Evolutionary conservation across 2,113 vertebrate genomes (phyloP).

Genomic region (Protobothrops flavoviridis): DNA sequence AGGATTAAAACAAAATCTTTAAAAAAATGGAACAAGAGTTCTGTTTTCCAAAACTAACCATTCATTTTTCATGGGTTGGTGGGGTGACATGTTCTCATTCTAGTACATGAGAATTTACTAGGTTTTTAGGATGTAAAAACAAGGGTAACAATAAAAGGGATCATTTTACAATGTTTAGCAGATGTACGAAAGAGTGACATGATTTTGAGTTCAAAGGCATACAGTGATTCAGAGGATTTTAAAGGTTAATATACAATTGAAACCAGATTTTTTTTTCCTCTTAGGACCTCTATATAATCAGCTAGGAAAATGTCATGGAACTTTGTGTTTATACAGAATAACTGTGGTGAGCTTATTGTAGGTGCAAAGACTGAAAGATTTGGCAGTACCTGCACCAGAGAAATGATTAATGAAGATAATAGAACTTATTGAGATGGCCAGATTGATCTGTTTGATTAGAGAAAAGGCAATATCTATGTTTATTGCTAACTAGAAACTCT

Average conservation of each 20-base stretch:
- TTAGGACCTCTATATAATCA: background rate
- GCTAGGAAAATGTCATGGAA: background rate
- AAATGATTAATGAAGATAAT: background rate
- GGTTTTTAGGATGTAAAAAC: background rate
- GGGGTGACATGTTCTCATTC: background rate
- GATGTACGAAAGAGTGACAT: background rate
- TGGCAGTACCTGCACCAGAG: background rate
- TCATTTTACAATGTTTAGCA: background rate
- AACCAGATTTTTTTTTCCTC: background rate
- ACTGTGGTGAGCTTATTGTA: background rate
- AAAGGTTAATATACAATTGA: background rate
- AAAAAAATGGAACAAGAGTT: background rate
- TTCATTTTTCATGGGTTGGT: background rate
- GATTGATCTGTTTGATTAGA: background rate
- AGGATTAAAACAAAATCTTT: background rate
- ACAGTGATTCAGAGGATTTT: background rate
- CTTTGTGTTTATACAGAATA: background rate
- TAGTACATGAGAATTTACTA: background rate
- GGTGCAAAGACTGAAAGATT: background rate
- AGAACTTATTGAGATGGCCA: background rate
- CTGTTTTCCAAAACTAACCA: background rate
- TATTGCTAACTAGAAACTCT: background rate
- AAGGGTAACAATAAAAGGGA: background rate
- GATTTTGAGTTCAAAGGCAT: background rate
- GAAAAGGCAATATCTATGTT: background rate